Evolutionary conservation across 1,140 invertebrate genomes (phyloP), one percentile per base, ranked within the genome.

Genomic region (Ptiloglossa arizonensis): DNA sequence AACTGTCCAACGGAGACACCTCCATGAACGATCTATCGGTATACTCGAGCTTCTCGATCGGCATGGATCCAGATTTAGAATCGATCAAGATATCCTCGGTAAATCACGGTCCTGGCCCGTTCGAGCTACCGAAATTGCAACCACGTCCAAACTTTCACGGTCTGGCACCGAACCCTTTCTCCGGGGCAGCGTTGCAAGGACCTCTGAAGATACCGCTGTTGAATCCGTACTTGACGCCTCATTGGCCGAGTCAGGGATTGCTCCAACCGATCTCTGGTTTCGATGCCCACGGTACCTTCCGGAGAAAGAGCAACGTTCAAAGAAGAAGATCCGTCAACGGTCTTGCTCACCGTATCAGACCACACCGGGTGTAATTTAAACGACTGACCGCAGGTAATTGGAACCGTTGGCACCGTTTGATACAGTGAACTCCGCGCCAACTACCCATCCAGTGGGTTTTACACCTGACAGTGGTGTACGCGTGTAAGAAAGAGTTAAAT

Each of bases 161-260:
- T 8, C 1, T 66, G 0, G 38, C 48, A 1, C 38, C 38, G 9
- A 46, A n/a, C 17, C 8, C 71, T 57, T 67, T 50, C 41, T 6
- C 27, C 4, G 32, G 48, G 27, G 17, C 22, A 2, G 29, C 46
- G 19, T 56, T 71, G 41, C 52, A 73, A 27, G 79, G 27, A 9
- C 79, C 86, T 1, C 5, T 84, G 46, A 87, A 71, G 32, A 77
- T 80, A 29, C 82, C 81, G 0, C 17, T 87, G 35, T 9, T 84
- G 29, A 77, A 38, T 29, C 38, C 82, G 24, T 44, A 38, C 46
- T 11, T 52, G 15, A 13, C 56, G 5, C 46, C 60, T 1, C 60
- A 85, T 29, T 85, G 83, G 83, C 83, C 56, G 9, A 46, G 19
- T 15, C 82, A 66, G 29, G 67, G 24, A 2, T 13, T 41, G 38